Evolutionary conservation across 2,113 vertebrate genomes (phyloP).

Genomic region (Fulmarus glacialis): DNA sequence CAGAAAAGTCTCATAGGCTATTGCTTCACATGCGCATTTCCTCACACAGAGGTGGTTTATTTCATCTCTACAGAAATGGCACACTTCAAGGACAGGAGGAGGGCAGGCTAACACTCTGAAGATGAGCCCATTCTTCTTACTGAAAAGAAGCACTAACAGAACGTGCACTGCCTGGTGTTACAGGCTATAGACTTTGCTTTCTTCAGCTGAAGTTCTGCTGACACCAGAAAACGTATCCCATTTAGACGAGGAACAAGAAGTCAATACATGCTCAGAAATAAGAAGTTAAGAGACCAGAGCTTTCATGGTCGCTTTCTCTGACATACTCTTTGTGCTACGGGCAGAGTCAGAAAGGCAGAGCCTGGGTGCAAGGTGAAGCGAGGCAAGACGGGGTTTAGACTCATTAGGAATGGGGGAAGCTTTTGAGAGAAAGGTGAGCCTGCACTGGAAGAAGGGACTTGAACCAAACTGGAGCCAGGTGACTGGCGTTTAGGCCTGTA

Average conservation of each 20-base stretch:
- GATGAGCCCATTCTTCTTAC: neutral
- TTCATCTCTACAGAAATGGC: neutral
- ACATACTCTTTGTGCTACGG: neutral
- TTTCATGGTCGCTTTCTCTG: neutral
- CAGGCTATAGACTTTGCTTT: neutral
- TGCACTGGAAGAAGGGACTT: neutral
- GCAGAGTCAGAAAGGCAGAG: neutral
- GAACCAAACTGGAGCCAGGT: neutral
- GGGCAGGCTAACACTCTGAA: neutral
- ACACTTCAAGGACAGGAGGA: neutral
- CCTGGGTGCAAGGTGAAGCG: neutral
- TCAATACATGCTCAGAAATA: neutral
- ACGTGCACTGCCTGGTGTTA: fast-evolving
- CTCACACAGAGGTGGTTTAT: neutral
- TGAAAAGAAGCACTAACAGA: neutral
- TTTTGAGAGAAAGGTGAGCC: neutral
- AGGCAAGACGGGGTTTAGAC: neutral
- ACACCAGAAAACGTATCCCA: neutral
- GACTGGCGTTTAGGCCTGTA: neutral
- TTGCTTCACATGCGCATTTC: neutral
- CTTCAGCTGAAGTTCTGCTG: neutral
- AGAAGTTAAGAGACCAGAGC: neutral
- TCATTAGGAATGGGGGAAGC: neutral
- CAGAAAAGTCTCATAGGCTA: neutral
- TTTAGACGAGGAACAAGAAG: neutral